Base-by-base conservation (phyloP, 2,888 invertebrate genomes). In the Halictus quadricinctus region DNA sequence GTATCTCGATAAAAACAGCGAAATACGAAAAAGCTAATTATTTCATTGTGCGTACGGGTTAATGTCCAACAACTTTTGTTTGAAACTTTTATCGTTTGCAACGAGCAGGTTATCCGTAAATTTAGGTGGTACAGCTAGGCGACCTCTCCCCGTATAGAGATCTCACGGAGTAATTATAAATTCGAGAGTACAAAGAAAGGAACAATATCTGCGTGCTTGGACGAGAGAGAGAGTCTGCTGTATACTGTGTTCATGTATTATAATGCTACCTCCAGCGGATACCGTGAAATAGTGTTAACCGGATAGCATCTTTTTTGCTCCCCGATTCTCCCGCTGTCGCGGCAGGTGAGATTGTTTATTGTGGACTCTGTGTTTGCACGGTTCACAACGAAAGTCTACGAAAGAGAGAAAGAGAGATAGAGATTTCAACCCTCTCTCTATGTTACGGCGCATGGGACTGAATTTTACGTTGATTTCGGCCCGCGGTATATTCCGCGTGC, bases 181-280 rank as follows among this genome's bases (percentile, higher is more conserved):
- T 72, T 54, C 86, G 80, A 90, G 90, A 90, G 90, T 90, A 90
- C 90, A 88, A 88, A 88, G 75, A 15, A 36, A 36, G 29, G 66
- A 66, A 66, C 66, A 15, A n/a, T 29, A 10, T 12, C 36, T 8
- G 69, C 41, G 66, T 66, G 36, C 6, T 36, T 1, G 66, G 18
- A 36, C 36, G 66, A 36, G 66, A 60, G 29, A 50, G 25, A 50
- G 41, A 72, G 58, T 50, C 29, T 29, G 18, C 77, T 85, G 76
- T 79, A 66, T 36, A 15, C 18, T 15, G 66, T 66, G 66, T 66
- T 66, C 66, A 36, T 66, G 66, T 66, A 66, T 66, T 66, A 66
- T 66, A 25, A 66, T 66, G 36, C 66, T 87, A 87, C 87, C 86
- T 88, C 87, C 74, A 10, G n/a, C 50, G n/a, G 72, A 72, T 48